Evolutionary conservation across 2,113 vertebrate species (phyloP), one percentile per base, ranked within the genome.

Genomic region (Ophiodon elongatus): DNA sequence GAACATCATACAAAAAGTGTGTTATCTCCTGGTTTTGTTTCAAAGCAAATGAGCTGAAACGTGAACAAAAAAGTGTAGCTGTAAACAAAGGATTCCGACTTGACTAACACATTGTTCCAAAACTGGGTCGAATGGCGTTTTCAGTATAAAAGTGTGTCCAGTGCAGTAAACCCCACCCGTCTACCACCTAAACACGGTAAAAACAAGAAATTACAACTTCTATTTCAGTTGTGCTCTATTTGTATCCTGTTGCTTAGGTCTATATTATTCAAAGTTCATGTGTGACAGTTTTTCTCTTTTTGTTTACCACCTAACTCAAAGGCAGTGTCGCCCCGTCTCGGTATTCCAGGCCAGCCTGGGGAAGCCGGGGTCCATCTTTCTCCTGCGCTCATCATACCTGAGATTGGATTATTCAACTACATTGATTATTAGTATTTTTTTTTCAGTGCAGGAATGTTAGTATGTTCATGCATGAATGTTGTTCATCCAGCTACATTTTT

Each of bases 261-360:
- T 45, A 43, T 33, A 33, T 56, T 45, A 54, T 15, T 81, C 35
- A 64, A 73, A 74, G 4, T 67, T 76, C 75, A 60, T 54, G 31
- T 33, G 2, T 37, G 14, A 23, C 27, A 21, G 9, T 43, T 15
- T 41, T 59, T 57, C 10, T 27, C 2, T 79, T 6, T 57, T 63
- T 73, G 37, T 79, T 89, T 89, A 83, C 79, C 89, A 4, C 82
- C 67, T 27, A 82, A 83, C 86, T 88, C 81, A 80, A 94, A 94
- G 13, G 82, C 88, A 82, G 79, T 79, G 8, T 94, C 80, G 27
- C 93, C 76, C 62, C 43, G 70, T 8, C 81, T 87, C 2, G 82
- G 83, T 62, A 93, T 79, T 45, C 80, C 82, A 45, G 82, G 83
- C 87, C 86, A 95, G 84, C 87, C 92, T 92, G 35, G 94, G 93